These are phyloP conservation scores for Nematolebias whitei DNA, from an alignment of 2,113 vertebrate genomes.

Conservation along the genomic window DNA sequence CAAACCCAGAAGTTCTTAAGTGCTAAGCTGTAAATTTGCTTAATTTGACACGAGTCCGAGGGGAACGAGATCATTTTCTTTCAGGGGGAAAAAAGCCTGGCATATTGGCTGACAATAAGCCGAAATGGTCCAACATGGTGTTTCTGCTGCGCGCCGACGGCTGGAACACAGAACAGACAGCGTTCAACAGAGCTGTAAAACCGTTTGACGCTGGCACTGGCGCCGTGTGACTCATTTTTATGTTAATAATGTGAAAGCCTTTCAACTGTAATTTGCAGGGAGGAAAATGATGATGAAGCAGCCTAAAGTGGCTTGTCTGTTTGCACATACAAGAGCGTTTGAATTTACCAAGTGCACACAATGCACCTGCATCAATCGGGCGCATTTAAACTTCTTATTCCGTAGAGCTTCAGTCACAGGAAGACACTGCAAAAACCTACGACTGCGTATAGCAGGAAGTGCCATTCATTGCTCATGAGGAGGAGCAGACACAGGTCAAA, in stretches of 20 bases:
- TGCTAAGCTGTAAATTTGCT: slow-evolving; percentile 83
- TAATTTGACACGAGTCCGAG: slow-evolving; percentile 82
- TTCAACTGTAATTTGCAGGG: slow-evolving; percentile 49
- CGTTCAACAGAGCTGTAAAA: slow-evolving; percentile 70
- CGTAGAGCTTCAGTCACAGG: not conserved
- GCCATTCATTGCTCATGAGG: not conserved
- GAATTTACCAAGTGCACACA: slow-evolving; percentile 14
- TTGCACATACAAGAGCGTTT: slow-evolving; percentile 19
- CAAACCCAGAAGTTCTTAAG: slow-evolving; percentile 79
- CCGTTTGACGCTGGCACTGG: slow-evolving; percentile 55
- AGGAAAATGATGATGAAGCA: slow-evolving; percentile 42
- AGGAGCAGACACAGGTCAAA: slow-evolving; percentile 1
- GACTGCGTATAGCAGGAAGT: slow-evolving; percentile 11
- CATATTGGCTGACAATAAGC: slow-evolving; percentile 78
- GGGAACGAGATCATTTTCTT: slow-evolving; percentile 77
- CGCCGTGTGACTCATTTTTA: slow-evolving; percentile 65
- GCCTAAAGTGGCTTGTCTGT: slow-evolving; percentile 35
- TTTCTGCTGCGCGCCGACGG: slow-evolving; percentile 66
- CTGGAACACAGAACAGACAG: slow-evolving; percentile 70
- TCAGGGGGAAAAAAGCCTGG: slow-evolving; percentile 73
- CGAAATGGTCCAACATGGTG: slow-evolving; percentile 75
- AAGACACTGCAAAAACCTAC: not conserved
- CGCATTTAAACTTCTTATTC: slow-evolving; percentile 8
- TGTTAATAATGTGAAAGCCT: slow-evolving; percentile 52
- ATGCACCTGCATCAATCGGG: slow-evolving; percentile 8